Evolutionary conservation across 1,140 invertebrate genomes (phyloP), one percentile per base, ranked within the genome.

Genomic region (Drosophila watanabei): DNA sequence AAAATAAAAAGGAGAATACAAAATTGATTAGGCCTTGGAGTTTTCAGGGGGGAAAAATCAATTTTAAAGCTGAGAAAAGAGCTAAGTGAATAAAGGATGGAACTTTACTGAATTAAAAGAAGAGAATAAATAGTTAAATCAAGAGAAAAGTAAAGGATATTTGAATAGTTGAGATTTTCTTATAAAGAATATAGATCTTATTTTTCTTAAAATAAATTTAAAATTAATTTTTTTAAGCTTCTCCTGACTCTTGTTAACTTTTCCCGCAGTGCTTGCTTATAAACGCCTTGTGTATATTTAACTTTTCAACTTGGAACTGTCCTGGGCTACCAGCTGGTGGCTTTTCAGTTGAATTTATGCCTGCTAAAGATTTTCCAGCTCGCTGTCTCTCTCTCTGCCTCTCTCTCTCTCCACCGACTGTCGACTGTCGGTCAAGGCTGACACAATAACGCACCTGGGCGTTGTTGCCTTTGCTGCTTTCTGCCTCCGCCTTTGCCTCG

Each of bases 401-500:
- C n/a, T 33, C 24, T 33, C 24, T 10, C 14, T 11, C 10, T 9
- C 14, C 3, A 52, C 60, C 24, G 6, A 52, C 60, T n/a, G 61
- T 39, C 8, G 51, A 58, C 58, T 72, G 65, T 79, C 85, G 85
- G 85, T 89, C 85, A 88, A 88, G 85, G 85, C 85, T 88, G 85
- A 70, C 80, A 84, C 63, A 78, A 78, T 70, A 78, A 79, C 75
- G 75, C 82, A 88, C 85, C 81, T 88, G 84, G 43, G 61, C 30
- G n/a, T 20, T 24, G 35, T 39, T 57, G 54, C 35, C 20, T 39
- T 28, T 56, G 20, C 33, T 24, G 24, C 52, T 35, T 35, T 16
- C 30, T n/a, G n/a, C 6, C 48, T 4, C 10, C 6, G 13, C 30
- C 30, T 14, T 39, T 35, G 30, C 35, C 41, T 62, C 41, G 49